Percentiles rank a stretch among this genome's conserved stretches.
Evolutionary conservation across 64 coral and sea anemone species (phyloP).

Genomic region (Pocillopora damicornis): DNA sequence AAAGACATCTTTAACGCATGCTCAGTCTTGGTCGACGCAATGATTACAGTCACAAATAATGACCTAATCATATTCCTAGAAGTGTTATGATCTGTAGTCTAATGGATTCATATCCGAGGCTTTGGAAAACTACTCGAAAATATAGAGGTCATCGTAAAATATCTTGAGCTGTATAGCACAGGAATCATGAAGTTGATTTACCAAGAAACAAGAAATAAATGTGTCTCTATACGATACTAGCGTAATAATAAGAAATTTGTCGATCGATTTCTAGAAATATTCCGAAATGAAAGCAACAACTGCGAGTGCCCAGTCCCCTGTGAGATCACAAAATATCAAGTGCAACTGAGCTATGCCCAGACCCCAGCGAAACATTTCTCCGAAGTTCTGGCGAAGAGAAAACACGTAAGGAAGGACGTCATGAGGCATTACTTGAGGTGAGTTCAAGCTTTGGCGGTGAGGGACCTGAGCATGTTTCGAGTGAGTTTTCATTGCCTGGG

Average conservation of each 20-base stretch:
- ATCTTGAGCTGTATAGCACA: too few species aligned
- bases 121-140: too few species aligned
- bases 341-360: conserved; percentile 93
- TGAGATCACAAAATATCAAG: conserved; percentile 94
- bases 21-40: too few species aligned
- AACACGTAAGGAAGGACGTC: conserved; percentile 86
- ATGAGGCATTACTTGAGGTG: conserved; percentile 98
- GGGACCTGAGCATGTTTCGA: too few species aligned
- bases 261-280: conserved; percentile 54
- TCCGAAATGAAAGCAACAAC: conserved; percentile 97
- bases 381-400: conserved; percentile 91
- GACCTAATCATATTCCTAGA: too few species aligned
- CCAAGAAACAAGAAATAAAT: too few species aligned
- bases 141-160: too few species aligned
- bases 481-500: too few species aligned
- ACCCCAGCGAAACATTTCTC: conserved; percentile 98
- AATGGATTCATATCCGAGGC: too few species aligned
- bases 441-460: background rate
- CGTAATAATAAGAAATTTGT: background rate
- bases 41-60: too few species aligned
- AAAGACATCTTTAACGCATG: background rate
- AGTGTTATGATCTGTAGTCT: too few species aligned
- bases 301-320: conserved; percentile 95
- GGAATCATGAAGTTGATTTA: too few species aligned
- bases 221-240: background rate